These are phyloP conservation scores for Drosophila acutilabella DNA, from an alignment of 2,888 invertebrate genomes.

Conservation along the genomic window DNA sequence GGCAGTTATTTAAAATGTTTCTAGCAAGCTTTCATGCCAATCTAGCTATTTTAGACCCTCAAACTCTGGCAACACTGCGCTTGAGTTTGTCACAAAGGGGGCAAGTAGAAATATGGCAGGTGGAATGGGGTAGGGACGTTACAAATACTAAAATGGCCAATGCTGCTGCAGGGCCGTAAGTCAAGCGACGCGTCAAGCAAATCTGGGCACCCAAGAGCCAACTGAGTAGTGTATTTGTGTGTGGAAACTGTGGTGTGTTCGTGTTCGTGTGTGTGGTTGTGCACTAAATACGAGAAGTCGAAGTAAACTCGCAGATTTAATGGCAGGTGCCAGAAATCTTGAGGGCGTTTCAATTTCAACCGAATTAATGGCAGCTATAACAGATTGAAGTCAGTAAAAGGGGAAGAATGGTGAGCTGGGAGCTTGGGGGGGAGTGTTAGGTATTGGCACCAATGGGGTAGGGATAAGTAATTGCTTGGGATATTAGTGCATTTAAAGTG, in stretches of 20 bases:
- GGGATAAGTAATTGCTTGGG: constrained; percentile 38
- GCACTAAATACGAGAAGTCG: constrained; percentile 35
- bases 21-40: too few relatives aligned
- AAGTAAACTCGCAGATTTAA: constrained; percentile 49
- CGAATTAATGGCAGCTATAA: constrained; percentile 40
- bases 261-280: constrained; percentile 6
- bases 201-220: constrained; percentile 67
- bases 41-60: too few relatives aligned
- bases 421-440: not conserved
- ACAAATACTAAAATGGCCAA: constrained; percentile 58
- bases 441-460: not conserved
- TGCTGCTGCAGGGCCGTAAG: constrained; percentile 64
- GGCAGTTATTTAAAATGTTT: too few relatives aligned
- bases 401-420: not conserved
- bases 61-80: not conserved
- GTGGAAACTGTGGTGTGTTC: not conserved
- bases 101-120: not conserved
- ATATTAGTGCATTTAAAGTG: constrained; percentile 26
- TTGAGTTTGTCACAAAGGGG: not conserved
- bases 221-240: constrained; percentile 28
- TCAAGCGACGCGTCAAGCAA: constrained; percentile 69
- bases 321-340: constrained; percentile 63
- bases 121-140: constrained; percentile 12
- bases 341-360: constrained; percentile 44
- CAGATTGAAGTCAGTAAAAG: not conserved